phyloP scores from a whole-genome alignment of 1,140 invertebrate species.

The Drosophila tani region DNA sequence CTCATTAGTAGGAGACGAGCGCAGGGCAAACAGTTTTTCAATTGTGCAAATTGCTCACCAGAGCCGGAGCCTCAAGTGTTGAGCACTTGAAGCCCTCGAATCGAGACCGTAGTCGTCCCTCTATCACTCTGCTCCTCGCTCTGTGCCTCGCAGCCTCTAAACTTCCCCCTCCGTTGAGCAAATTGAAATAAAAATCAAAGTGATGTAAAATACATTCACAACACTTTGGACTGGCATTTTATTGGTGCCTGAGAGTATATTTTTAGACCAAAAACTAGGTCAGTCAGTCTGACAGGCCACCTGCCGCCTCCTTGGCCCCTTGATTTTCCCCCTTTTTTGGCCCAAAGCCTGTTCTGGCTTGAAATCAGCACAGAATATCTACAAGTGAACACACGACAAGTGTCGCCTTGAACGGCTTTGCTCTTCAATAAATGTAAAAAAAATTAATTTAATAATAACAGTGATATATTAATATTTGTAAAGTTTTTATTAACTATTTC shows the following conservation, averaged over 20 bases:
- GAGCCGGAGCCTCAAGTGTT: constrained; percentile 46
- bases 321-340: constrained; percentile 3
- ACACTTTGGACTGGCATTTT: constrained; percentile 51
- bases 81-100: constrained; percentile 39
- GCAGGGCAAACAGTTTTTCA: constrained; percentile 53
- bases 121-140: not conserved
- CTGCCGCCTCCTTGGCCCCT: constrained; percentile 14
- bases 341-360: constrained; percentile 6
- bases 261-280: constrained; percentile 46
- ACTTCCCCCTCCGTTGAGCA: constrained; percentile 13
- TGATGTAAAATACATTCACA: constrained; percentile 50
- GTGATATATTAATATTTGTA: not conserved
- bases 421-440: not conserved
- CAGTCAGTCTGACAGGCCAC: constrained; percentile 49
- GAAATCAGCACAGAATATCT: constrained; percentile 52
- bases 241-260: constrained; percentile 42
- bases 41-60: constrained; percentile 54
- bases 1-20: constrained; percentile 38
- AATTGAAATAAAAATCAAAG: constrained; percentile 58
- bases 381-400: constrained; percentile 63
- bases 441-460: not conserved
- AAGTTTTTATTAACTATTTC: not conserved
- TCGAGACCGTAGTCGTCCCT: constrained; percentile 13
- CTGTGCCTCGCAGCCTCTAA: not conserved
- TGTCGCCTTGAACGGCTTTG: constrained; percentile 54